Percentiles rank a stretch among this genome's conserved stretches.
These are phyloP conservation scores for Pristionchus entomophagus DNA, from an alignment of 2,888 invertebrate genomes.

Conservation along the genomic window DNA sequence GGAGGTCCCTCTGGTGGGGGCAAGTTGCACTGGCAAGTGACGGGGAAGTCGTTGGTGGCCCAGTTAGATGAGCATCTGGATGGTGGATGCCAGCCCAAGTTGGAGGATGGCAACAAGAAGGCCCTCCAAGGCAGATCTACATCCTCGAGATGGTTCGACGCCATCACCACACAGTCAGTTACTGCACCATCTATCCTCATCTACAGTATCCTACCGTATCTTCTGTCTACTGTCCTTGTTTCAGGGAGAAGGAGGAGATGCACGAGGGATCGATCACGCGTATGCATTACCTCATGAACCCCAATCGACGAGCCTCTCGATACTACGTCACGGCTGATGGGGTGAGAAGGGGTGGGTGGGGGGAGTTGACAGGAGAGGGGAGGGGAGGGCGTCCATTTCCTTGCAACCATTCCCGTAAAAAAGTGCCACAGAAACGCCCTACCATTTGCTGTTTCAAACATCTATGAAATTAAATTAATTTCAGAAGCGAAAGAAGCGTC, in stretches of 20 bases:
- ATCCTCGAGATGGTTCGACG: background rate
- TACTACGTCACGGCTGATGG: background rate
- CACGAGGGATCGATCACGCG: background rate
- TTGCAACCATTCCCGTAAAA: too few species aligned
- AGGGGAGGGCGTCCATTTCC: too few species aligned
- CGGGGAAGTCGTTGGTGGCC: background rate
- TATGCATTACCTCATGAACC: background rate
- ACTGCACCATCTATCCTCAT: background rate
- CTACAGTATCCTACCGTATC: background rate
- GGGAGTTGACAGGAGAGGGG: too few species aligned
- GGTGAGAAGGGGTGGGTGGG: background rate
- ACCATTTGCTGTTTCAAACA: too few species aligned
- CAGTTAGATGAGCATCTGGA: background rate
- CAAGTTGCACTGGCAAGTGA: too few species aligned
- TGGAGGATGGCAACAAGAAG: background rate
- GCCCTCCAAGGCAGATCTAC: background rate
- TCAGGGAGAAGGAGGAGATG: slow-evolving; percentile 11
- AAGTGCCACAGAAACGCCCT: too few species aligned
- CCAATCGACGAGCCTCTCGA: background rate
- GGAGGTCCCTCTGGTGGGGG: too few species aligned
- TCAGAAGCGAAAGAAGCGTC: background rate
- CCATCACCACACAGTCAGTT: background rate
- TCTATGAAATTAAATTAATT: too few species aligned
- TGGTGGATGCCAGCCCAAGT: background rate
- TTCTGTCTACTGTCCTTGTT: too few species aligned